Base-by-base conservation (phyloP, 2,113 vertebrate genomes). In the Cinclus cinclus region DNA sequence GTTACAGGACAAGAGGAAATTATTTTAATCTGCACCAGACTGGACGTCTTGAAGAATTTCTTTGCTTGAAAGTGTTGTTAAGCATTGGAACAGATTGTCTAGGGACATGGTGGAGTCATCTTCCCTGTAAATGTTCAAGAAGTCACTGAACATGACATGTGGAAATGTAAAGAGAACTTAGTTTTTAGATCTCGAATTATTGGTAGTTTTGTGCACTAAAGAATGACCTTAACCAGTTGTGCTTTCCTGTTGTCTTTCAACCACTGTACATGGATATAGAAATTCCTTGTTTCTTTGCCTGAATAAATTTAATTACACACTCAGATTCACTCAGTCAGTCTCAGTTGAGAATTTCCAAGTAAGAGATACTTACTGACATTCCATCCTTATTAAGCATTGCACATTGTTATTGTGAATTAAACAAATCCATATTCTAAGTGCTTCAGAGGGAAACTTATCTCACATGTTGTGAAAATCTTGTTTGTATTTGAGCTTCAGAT, bases 301-400 rank as follows among this genome's bases (percentile, higher is more conserved):
- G 78, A 91, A 86, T 64, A 94, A 88, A 92, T 91, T 85, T 92
- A 95, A 95, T 94, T 94, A 86, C 41, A 91, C 74, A 88, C 75
- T 91, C 74, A 95, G 94, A 91, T 96, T 96, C 94, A 86, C 78
- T 95, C 84, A 87, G 50, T 89, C 80, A 85, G 9, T 86, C 85
- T 96, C 91, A 79, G 35, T 14, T 94, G 62, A 95, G 60, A 88
- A 46, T 58, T 30, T 87, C 64, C 8, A 47, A 81, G 49, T 79
- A 76, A 95, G 42, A 87, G 46, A 83, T 87, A 81, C 25, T 83
- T 88, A 75, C 44, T 89, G 78, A 68, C 41, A 82, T 63, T 62
- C 15, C 13, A 30, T 62, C 68, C 70, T 90, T 88, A 80, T 64
- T 92, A 92, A 88, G 31, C 9, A 33, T 33, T 83, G 11, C 21